Evolutionary conservation across 2,797 vertebrate species (phyloP).

Genomic region (Ispidina lecontei): DNA sequence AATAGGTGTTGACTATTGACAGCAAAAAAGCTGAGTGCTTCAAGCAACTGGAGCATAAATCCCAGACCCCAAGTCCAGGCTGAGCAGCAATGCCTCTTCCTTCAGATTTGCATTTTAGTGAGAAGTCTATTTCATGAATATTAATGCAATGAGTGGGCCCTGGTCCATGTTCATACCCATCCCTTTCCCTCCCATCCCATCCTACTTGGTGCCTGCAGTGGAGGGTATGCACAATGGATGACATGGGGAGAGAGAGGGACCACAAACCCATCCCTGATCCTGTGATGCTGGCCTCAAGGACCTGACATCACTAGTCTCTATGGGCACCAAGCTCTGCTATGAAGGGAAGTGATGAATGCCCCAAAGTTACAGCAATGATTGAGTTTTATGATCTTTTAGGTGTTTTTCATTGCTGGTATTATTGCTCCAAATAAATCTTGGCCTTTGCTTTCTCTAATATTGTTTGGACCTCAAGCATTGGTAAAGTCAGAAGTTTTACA

Average conservation of each 20-base stretch:
- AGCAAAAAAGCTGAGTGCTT: neutral
- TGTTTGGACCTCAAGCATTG: neutral
- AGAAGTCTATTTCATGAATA: neutral
- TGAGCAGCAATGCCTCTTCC: accelerated
- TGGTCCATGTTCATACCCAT: accelerated
- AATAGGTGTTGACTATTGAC: neutral
- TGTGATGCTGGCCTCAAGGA: neutral
- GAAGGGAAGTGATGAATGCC: neutral
- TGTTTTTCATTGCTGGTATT: neutral
- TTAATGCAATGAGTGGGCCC: neutral
- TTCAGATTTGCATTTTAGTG: neutral
- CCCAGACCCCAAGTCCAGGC: neutral
- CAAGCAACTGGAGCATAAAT: neutral
- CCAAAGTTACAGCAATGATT: neutral
- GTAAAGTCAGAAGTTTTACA: neutral
- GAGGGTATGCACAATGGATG: accelerated
- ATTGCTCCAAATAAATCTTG: neutral
- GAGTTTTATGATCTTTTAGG: neutral
- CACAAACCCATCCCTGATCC: neutral
- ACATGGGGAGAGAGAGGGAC: neutral
- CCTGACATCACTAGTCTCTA: neutral
- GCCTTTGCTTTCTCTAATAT: neutral
- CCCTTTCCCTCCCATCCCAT: neutral
- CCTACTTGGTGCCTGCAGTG: neutral
- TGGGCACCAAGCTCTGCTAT: neutral